Evolutionary conservation across 2,797 vertebrate genomes (phyloP).

Genomic region (Gymnocypris eckloni): DNA sequence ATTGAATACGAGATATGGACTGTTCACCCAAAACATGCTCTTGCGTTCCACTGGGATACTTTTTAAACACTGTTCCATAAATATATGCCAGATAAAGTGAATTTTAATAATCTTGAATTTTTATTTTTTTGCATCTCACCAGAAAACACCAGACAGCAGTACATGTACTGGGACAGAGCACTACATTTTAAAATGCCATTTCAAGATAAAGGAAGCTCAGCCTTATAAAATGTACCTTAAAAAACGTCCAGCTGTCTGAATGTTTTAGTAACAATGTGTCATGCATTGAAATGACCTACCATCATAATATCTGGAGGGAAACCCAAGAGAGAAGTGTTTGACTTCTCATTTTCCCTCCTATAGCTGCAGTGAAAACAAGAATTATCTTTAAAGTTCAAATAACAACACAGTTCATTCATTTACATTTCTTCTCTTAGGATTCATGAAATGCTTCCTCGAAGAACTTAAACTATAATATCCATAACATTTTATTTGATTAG

Average conservation of each 20-base stretch:
- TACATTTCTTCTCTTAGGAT: background rate
- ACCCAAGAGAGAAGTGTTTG: slow-evolving; percentile 74
- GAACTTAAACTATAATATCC: background rate
- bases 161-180: too few relatives aligned
- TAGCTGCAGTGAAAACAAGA: slow-evolving; percentile 64
- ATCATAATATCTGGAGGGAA: slow-evolving; percentile 72
- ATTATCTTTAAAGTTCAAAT: background rate
- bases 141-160: too few relatives aligned
- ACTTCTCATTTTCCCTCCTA: slow-evolving; percentile 75
- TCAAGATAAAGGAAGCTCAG: background rate
- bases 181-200: background rate
- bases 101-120: background rate
- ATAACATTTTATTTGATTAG: background rate
- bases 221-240: background rate
- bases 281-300: slow-evolving; percentile 62
- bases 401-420: background rate
- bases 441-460: background rate
- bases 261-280: background rate
- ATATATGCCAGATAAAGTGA: background rate
- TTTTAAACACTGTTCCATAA: background rate
- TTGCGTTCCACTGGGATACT: background rate
- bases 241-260: slow-evolving; percentile 16
- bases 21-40: background rate
- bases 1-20: background rate
- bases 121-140: background rate